A percentile compares a stretch with the other conserved stretches of the same genome.
These are phyloP conservation scores for Chionoecetes opilio DNA, from an alignment of 1,140 invertebrate genomes.

Conservation along the genomic window DNA sequence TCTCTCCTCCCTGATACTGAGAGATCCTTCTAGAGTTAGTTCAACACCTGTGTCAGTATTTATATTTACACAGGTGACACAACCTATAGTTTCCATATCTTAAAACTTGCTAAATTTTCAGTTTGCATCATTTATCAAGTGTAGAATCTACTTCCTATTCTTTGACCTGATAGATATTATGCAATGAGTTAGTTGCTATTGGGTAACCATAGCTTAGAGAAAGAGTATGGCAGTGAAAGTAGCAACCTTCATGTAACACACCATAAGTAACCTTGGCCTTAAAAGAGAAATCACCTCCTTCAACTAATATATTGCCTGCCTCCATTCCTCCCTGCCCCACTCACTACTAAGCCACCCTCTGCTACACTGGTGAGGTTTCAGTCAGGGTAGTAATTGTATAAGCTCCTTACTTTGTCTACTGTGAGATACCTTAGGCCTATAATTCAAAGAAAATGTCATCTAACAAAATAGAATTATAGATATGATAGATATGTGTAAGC, in stretches of 20 bases:
- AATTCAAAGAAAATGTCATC: no score
- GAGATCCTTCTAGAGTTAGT: neutral
- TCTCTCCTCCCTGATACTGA: neutral
- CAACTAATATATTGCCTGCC: neutral
- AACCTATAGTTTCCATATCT: neutral
- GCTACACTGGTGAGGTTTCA: neutral
- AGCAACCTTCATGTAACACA: neutral
- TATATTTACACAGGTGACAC: neutral
- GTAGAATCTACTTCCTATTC: neutral
- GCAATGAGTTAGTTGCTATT: neutral
- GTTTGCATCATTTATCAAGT: no score
- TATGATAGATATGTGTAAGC: no score
- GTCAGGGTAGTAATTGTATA: neutral
- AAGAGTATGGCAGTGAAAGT: neutral
- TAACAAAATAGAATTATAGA: no score
- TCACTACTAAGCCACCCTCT: neutral
- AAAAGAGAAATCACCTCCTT: constrained; percentile 46
- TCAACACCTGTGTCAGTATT: no score
- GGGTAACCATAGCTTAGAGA: neutral
- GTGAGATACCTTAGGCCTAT: no score
- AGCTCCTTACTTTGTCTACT: neutral
- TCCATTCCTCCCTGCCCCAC: neutral
- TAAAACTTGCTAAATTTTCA: neutral
- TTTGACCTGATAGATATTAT: neutral
- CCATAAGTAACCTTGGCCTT: constrained; percentile 30